Percentiles rank a stretch among this genome's conserved stretches.
phyloP scores from a whole-genome alignment of 1,140 invertebrate genomes.

The Drosophila tani region DNA sequence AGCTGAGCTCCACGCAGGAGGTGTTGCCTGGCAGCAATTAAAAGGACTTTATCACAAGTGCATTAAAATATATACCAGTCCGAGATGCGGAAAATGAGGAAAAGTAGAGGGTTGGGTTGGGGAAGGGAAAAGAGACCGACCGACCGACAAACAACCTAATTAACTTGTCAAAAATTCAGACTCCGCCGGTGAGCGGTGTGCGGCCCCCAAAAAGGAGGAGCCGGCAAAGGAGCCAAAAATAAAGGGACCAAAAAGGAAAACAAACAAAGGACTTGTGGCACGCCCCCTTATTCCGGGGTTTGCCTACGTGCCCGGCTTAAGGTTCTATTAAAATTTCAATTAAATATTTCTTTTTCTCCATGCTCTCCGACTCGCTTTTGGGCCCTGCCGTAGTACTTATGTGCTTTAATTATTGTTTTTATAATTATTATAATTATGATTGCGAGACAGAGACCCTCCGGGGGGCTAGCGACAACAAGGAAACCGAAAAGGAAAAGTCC shows the following conservation, averaged over 20 bases:
- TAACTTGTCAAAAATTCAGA: slow-evolving; percentile 75
- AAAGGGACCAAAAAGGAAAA: slow-evolving; percentile 29
- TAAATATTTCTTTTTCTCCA: slow-evolving; percentile 54
- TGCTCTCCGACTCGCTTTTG: slow-evolving; percentile 2
- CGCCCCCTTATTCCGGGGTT: slow-evolving; percentile 17
- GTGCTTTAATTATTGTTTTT: slow-evolving; percentile 64
- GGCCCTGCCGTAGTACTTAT: slow-evolving; percentile 26
- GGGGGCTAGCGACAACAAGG: slow-evolving; percentile 17
- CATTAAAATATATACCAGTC: slow-evolving; percentile 54
- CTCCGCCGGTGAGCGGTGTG: slow-evolving; percentile 30
- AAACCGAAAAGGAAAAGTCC: neutral
- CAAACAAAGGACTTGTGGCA: slow-evolving; percentile 20
- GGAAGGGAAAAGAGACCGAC: slow-evolving; percentile 11
- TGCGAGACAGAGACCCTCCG: slow-evolving; percentile 41
- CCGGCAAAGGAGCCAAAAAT: slow-evolving; percentile 19
- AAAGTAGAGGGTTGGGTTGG: neutral
- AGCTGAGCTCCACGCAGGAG: slow-evolving; percentile 12
- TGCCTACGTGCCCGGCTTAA: slow-evolving; percentile 59
- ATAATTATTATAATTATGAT: slow-evolving; percentile 77
- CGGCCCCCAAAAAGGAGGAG: slow-evolving; percentile 13
- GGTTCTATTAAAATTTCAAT: slow-evolving; percentile 79
- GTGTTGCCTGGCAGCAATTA: slow-evolving; percentile 58
- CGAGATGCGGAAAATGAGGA: neutral
- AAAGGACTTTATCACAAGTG: slow-evolving; percentile 66
- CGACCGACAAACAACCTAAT: slow-evolving; percentile 66